A percentile compares a stretch with the other conserved stretches of the same genome.
These are phyloP conservation scores for Venustoraphidia nigricollis DNA, from an alignment of 2,888 invertebrate genomes.

Conservation along the genomic window DNA sequence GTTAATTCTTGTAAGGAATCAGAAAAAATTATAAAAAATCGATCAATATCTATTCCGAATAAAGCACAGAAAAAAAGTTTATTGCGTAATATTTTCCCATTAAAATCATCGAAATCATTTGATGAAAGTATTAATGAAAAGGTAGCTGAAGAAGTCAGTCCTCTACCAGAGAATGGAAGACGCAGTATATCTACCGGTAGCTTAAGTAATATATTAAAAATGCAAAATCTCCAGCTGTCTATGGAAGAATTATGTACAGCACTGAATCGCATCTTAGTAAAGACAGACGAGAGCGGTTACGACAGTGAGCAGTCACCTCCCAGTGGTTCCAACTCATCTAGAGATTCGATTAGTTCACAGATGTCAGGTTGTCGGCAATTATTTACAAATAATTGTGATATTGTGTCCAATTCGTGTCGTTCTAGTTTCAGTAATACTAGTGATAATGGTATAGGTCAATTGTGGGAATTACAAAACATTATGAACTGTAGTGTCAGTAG, in stretches of 20 bases:
- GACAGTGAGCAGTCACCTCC: slow-evolving; percentile 26
- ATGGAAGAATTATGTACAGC: slow-evolving; percentile 20
- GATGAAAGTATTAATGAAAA: slow-evolving; percentile 19
- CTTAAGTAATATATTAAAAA: slow-evolving; percentile 19
- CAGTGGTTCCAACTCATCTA: neutral
- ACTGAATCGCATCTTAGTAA: slow-evolving; percentile 16
- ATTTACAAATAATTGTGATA: too few relatives aligned
- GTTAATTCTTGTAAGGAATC: slow-evolving; percentile 14
- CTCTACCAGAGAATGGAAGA: slow-evolving; percentile 5
- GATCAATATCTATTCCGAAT: neutral
- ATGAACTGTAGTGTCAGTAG: too few relatives aligned
- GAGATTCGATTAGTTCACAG: neutral
- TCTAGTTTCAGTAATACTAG: too few relatives aligned
- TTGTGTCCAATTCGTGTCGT: too few relatives aligned
- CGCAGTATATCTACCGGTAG: slow-evolving; percentile 22
- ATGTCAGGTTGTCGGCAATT: neutral
- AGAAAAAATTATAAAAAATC: slow-evolving; percentile 15
- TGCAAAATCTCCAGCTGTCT: slow-evolving; percentile 18
- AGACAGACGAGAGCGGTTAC: slow-evolving; percentile 40
- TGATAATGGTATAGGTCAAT: too few relatives aligned
- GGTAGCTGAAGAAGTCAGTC: neutral
- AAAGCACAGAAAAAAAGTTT: neutral
- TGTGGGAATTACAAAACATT: too few relatives aligned
- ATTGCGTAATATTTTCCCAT: slow-evolving; percentile 18
- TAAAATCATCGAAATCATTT: slow-evolving; percentile 21